Conservation (phyloP, 1,140 invertebrate species). For the Heliconius hewitsoni region DNA sequence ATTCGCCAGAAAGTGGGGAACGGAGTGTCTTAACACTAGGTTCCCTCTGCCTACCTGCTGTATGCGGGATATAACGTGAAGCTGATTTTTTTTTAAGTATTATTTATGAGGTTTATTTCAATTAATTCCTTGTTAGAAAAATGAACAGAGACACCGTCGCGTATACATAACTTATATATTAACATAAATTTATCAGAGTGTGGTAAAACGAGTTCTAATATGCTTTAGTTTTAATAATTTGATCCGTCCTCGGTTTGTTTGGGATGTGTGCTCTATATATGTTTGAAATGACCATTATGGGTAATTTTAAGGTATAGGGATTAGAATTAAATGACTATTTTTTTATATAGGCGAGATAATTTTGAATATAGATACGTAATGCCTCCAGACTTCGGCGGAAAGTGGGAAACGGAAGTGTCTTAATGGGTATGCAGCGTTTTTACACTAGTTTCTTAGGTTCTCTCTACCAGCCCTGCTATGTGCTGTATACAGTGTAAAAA, state of each 20-base stretch:
- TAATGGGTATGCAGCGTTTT: too few relatives aligned
- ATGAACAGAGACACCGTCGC: neutral
- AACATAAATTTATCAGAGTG: neutral
- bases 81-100: neutral
- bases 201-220: neutral
- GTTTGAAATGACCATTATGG: neutral
- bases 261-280: neutral
- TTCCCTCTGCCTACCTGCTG: too few relatives aligned
- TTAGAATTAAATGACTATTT: neutral
- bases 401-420: too few relatives aligned
- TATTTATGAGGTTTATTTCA: neutral
- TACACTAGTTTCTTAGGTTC: too few relatives aligned
- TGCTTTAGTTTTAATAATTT: neutral
- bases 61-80: too few relatives aligned
- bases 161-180: neutral
- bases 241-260: neutral
- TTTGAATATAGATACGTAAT: too few relatives aligned
- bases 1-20: too few relatives aligned
- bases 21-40: too few relatives aligned
- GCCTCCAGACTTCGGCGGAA: too few relatives aligned
- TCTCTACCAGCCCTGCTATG: too few relatives aligned
- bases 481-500: too few relatives aligned
- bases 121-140: neutral
- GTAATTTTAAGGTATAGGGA: neutral
- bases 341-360: too few relatives aligned